Conservation (phyloP, 2,113 vertebrate genomes). For the Bothrops jararaca region DNA sequence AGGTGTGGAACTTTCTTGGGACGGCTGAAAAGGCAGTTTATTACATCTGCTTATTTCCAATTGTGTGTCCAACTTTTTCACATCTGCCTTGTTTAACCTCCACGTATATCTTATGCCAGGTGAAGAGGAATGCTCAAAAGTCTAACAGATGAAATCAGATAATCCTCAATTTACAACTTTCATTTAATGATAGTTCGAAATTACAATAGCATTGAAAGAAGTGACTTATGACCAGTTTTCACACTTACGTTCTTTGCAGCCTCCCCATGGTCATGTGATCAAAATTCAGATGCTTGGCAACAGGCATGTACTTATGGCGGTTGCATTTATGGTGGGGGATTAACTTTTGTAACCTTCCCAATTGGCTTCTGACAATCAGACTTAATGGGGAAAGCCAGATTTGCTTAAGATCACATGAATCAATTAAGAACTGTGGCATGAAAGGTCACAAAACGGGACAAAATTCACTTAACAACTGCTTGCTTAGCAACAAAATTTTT, state of each 20-base stretch:
- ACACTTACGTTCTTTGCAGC: background rate
- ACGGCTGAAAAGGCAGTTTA: background rate
- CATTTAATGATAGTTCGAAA: background rate
- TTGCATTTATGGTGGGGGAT: background rate
- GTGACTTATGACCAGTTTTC: background rate
- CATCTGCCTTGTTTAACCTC: background rate
- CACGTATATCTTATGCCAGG: background rate
- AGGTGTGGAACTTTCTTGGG: background rate
- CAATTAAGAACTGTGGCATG: background rate
- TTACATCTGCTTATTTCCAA: background rate
- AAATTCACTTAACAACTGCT: background rate
- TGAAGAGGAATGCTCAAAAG: background rate
- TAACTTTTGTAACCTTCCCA: too few species aligned
- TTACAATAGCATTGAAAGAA: background rate
- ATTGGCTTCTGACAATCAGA: too few species aligned
- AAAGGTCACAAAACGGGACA: background rate
- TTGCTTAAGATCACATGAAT: background rate
- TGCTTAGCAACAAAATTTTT: background rate
- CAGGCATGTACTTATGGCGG: background rate
- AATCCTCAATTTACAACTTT: background rate
- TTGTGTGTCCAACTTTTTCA: background rate
- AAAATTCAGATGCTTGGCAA: background rate
- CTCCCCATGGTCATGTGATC: background rate
- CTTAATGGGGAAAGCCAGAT: background rate
- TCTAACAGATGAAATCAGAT: background rate